Conservation (phyloP, 2,797 vertebrate genomes). For the Nyctalus aviator region DNA sequence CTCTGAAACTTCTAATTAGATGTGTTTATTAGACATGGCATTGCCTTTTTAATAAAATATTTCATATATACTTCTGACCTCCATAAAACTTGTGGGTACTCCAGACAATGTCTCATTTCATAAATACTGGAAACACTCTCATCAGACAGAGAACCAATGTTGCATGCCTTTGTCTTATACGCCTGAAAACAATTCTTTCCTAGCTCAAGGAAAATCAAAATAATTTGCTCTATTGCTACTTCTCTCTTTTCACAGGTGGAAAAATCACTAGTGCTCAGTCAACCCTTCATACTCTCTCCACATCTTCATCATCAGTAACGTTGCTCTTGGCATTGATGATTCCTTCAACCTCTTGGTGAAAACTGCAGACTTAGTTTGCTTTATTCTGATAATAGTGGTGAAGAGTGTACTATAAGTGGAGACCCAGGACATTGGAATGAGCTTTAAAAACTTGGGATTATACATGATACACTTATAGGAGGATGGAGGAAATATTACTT, state of each 20-base stretch:
- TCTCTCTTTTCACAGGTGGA: slow-evolving; percentile 89
- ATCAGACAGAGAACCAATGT: background rate
- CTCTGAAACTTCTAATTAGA: background rate
- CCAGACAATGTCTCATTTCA: background rate
- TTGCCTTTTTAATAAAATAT: background rate
- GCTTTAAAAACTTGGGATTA: slow-evolving; percentile 76
- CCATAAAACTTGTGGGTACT: background rate
- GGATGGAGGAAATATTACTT: slow-evolving; percentile 57
- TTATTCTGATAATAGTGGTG: slow-evolving; percentile 81
- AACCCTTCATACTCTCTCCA: slow-evolving; percentile 88
- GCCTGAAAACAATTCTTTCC: background rate
- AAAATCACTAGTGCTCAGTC: slow-evolving; percentile 94
- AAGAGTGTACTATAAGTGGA: slow-evolving; percentile 72
- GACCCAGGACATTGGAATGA: slow-evolving; percentile 74
- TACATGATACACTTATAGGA: slow-evolving; percentile 74
- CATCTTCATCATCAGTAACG: slow-evolving; percentile 89
- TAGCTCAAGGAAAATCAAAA: background rate
- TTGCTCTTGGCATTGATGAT: slow-evolving; percentile 93
- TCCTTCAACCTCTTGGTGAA: slow-evolving; percentile 95
- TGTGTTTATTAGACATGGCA: background rate
- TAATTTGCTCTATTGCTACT: background rate
- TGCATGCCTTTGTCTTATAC: background rate
- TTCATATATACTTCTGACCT: background rate
- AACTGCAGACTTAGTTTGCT: slow-evolving; percentile 70
- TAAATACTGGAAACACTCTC: background rate